Conservation (phyloP, 2,888 invertebrate species). For the Drosophila prostipennis region DNA sequence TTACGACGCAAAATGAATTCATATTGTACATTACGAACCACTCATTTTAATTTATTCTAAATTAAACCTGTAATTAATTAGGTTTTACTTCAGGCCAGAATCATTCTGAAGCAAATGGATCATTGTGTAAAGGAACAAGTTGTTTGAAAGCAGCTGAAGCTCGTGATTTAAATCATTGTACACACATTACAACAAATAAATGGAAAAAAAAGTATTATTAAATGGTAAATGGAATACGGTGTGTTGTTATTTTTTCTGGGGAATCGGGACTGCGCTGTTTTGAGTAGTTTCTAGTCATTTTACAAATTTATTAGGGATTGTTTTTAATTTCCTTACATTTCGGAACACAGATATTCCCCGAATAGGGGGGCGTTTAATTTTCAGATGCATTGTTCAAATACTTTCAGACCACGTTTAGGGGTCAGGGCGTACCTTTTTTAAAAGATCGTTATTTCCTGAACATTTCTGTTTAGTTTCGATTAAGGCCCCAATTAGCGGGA, state of each 20-base stretch:
- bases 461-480: no score
- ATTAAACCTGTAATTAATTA: constrained; percentile 43
- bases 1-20: constrained; percentile 39
- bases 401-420: no score
- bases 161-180: constrained; percentile 73
- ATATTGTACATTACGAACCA: constrained; percentile 65
- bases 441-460: no score
- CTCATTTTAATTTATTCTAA: constrained; percentile 57
- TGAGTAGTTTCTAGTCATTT: no score
- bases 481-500: no score
- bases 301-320: no score
- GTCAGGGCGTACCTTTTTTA: no score
- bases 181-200: constrained; percentile 71
- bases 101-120: constrained; percentile 50
- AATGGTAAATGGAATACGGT: constrained; percentile 50
- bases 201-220: constrained; percentile 71
- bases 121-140: constrained; percentile 58
- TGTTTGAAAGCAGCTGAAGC: constrained; percentile 61
- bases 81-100: constrained; percentile 42
- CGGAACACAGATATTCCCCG: no score
- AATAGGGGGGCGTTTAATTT: no score
- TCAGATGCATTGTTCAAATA: no score
- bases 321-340: no score
- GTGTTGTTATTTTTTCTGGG: neutral
- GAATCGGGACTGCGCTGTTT: no score